A percentile compares a stretch with the other conserved stretches of the same genome.
Evolutionary conservation across 2,113 vertebrate species (phyloP).

Genomic region (Megaceryle torquata): DNA sequence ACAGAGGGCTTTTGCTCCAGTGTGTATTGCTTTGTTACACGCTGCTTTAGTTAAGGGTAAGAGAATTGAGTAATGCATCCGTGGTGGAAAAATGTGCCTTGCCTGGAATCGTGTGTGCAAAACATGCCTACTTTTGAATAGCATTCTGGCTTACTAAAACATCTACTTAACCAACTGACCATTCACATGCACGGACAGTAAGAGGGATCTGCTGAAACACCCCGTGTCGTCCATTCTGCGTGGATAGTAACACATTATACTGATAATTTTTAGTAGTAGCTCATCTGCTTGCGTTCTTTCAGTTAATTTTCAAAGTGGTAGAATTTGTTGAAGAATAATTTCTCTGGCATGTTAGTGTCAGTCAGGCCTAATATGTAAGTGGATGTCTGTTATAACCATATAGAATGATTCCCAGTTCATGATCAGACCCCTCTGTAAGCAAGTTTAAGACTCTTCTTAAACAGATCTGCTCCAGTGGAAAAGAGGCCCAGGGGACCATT

Average conservation of each 20-base stretch:
- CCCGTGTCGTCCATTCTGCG: neutral
- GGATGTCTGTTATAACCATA: neutral
- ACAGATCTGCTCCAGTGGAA: constrained; percentile 9
- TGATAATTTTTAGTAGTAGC: neutral
- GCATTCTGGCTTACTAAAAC: neutral
- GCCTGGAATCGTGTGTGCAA: neutral
- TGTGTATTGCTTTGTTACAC: neutral
- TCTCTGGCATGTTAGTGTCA: neutral
- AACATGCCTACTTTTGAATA: neutral
- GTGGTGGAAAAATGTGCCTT: neutral
- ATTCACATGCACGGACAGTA: neutral
- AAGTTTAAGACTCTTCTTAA: constrained; percentile 23
- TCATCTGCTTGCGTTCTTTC: neutral
- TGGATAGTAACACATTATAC: rapidly evolving
- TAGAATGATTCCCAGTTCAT: constrained; percentile 24
- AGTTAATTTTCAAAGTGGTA: neutral
- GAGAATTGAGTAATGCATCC: rapidly evolving
- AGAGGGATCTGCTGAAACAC: neutral
- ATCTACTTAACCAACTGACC: rapidly evolving
- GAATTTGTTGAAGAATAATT: neutral
- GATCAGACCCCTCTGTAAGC: neutral
- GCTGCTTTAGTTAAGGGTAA: neutral
- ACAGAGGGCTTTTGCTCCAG: neutral
- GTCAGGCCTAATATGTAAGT: neutral
- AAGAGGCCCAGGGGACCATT: constrained; percentile 37